phyloP scores from a whole-genome alignment of 2,797 vertebrate genomes.

The Orientallactaga sibirica region DNA sequence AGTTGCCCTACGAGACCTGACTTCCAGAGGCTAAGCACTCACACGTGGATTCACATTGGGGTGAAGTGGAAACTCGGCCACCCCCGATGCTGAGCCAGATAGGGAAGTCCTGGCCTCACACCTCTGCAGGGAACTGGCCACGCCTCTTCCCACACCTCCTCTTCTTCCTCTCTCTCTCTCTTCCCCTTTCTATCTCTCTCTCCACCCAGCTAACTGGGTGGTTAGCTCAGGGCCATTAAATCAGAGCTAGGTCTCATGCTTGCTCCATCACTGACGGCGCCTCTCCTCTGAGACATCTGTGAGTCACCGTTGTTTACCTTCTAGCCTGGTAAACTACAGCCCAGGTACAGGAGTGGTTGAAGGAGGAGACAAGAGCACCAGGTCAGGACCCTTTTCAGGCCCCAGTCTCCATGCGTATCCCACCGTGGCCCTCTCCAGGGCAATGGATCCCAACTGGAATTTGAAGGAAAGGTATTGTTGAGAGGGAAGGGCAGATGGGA shows the following conservation, averaged over 20 bases:
- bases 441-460: neutral
- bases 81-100: neutral
- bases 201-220: neutral
- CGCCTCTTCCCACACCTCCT: neutral
- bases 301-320: neutral
- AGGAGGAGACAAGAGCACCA: neutral
- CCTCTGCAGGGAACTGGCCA: neutral
- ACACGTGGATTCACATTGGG: neutral
- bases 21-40: neutral
- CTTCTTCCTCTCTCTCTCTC: neutral
- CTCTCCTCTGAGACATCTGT: neutral
- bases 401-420: neutral
- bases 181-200: neutral
- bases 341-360: neutral
- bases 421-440: neutral
- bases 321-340: too few relatives aligned
- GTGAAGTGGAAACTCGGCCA: neutral
- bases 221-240: neutral
- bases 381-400: neutral
- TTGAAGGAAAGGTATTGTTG: neutral
- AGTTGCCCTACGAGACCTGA: neutral
- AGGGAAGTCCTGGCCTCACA: neutral
- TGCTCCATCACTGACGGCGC: rapidly evolving
- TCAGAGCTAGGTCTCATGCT: neutral
- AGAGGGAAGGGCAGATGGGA: neutral